These are phyloP conservation scores for Otus sunia DNA, from an alignment of 2,113 vertebrate species.

Conservation along the genomic window DNA sequence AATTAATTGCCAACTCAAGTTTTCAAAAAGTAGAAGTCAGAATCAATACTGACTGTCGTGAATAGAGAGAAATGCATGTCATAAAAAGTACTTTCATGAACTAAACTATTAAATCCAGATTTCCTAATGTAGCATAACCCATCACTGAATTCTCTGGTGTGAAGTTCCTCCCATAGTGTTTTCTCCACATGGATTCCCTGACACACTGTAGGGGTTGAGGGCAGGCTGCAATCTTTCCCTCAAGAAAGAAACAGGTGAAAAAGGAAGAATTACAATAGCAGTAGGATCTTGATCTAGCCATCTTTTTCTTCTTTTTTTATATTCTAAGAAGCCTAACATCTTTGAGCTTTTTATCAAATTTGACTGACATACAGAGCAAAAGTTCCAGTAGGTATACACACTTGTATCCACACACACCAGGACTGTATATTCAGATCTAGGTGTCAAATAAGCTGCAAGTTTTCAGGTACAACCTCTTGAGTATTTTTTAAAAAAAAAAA, in stretches of 20 bases:
- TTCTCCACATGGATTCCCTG: not conserved
- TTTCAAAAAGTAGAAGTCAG: not conserved
- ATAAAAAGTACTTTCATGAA: not conserved
- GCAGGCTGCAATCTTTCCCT: not conserved
- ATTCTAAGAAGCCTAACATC: not conserved
- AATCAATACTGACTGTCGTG: not conserved
- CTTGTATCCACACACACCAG: not conserved
- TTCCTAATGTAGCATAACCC: not conserved
- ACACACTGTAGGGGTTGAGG: not conserved
- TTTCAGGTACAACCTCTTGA: not conserved
- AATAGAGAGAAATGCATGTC: not conserved
- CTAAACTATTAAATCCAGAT: not conserved
- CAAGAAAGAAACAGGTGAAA: not conserved
- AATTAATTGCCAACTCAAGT: not conserved
- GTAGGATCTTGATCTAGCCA: not conserved
- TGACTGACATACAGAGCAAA: not conserved
- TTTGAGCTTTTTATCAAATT: not conserved
- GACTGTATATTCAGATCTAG: not conserved
- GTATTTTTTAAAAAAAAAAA: accelerated
- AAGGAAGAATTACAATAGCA: not conserved
- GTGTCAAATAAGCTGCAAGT: not conserved
- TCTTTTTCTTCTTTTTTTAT: not conserved
- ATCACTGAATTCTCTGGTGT: not conserved
- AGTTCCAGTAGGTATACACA: not conserved
- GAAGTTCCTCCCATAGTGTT: not conserved